Evolutionary conservation across 2,797 vertebrate genomes (phyloP).

Genomic region (Ptychadena robeensis): DNA sequence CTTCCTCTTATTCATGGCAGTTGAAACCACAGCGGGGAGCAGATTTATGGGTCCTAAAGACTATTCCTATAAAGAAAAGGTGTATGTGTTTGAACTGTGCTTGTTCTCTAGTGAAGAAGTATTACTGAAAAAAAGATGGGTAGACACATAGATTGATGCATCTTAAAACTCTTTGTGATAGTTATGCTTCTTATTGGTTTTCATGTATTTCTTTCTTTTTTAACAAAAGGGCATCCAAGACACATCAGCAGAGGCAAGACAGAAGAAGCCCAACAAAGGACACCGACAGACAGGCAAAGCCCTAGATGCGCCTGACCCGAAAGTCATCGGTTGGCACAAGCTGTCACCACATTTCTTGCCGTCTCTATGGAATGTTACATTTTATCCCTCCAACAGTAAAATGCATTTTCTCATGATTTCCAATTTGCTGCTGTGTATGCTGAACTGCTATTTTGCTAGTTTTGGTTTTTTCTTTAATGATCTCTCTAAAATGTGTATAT

Average conservation of each 20-base stretch:
- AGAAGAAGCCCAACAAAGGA: background rate
- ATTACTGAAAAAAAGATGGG: background rate
- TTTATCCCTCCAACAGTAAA: background rate
- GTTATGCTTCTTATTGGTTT: background rate
- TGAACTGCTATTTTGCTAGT: background rate
- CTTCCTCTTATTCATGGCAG: constrained; percentile 43
- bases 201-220: background rate
- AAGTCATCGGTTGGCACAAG: background rate
- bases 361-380: background rate
- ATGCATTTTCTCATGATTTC: background rate
- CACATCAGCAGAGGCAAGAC: background rate
- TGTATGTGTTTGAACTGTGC: constrained; percentile 40
- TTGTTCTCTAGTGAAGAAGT: constrained; percentile 14
- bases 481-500: background rate
- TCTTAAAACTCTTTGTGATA: background rate
- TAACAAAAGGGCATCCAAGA: background rate
- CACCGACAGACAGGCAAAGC: background rate
- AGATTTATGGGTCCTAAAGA: constrained; percentile 47
- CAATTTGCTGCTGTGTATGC: background rate
- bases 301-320: background rate
- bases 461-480: background rate
- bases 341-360: background rate
- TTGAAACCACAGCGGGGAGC: constrained; percentile 44
- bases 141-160: constrained; percentile 11
- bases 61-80: constrained; percentile 40